Evolutionary conservation across 1,140 invertebrate species (phyloP).

Genomic region (Proctacanthus coquilletti): DNA sequence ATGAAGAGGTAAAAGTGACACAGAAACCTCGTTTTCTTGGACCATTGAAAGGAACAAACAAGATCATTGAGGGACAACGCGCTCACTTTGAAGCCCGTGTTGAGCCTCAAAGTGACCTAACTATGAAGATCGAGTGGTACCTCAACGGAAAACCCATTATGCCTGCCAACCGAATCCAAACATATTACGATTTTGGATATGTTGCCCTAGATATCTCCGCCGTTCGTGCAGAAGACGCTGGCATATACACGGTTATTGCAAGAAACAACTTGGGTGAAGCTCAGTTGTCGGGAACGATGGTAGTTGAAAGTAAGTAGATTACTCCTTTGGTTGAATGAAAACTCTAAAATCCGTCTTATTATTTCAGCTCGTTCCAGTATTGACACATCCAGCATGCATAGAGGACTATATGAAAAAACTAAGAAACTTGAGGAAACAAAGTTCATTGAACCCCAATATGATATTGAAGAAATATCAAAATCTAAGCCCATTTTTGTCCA

Average conservation of each 20-base stretch:
- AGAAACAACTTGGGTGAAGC: slow-evolving; percentile 76
- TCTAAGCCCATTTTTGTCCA: slow-evolving; percentile 82
- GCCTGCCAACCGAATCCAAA: slow-evolving; percentile 74
- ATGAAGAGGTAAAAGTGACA: slow-evolving; percentile 59
- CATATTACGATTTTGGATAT: slow-evolving; percentile 90
- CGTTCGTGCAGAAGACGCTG: slow-evolving; percentile 71
- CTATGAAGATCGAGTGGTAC: slow-evolving; percentile 80
- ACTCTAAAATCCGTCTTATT: not conserved
- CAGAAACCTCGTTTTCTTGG: slow-evolving; percentile 73
- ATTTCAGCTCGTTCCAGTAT: slow-evolving; percentile 64
- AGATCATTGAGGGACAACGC: slow-evolving; percentile 88
- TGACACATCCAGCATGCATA: slow-evolving; percentile 77
- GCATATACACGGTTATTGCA: slow-evolving; percentile 77
- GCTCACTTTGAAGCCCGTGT: slow-evolving; percentile 93
- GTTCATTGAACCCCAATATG: slow-evolving; percentile 72
- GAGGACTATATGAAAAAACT: slow-evolving; percentile 70
- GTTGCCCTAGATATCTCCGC: slow-evolving; percentile 85
- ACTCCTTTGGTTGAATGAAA: not conserved
- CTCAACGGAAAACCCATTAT: slow-evolving; percentile 75
- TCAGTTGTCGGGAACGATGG: slow-evolving; percentile 61
- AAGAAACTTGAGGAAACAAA: slow-evolving; percentile 70
- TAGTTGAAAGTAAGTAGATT: slow-evolving; percentile 79
- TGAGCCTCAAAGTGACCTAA: slow-evolving; percentile 81
- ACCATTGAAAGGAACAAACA: slow-evolving; percentile 76
- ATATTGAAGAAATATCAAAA: slow-evolving; percentile 85